Conservation (phyloP, 2,888 invertebrate species). For the Leptarthrus brevirostris region DNA sequence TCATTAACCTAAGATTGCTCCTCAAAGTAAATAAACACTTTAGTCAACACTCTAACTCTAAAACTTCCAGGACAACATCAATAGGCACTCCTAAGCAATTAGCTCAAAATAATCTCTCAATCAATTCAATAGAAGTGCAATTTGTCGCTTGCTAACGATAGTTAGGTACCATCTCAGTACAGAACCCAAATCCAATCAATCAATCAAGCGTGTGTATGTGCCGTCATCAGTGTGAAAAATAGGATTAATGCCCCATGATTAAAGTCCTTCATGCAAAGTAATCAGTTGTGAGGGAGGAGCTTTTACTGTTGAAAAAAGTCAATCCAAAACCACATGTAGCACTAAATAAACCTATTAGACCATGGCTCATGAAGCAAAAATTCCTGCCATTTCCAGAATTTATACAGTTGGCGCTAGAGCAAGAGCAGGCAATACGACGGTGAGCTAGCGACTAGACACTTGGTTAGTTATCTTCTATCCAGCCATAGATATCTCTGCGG, state of each 20-base stretch:
- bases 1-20: too few relatives aligned
- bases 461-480: not conserved
- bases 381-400: not conserved
- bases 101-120: too few relatives aligned
- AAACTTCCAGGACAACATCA: too few relatives aligned
- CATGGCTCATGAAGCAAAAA: not conserved
- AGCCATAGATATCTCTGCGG: not conserved
- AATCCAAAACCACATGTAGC: not conserved
- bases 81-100: too few relatives aligned
- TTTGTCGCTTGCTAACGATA: slow-evolving; percentile 1
- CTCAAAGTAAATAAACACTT: too few relatives aligned
- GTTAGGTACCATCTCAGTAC: not conserved
- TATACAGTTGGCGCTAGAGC: not conserved
- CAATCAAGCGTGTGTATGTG: not conserved
- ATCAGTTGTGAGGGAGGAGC: not conserved
- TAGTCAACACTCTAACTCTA: too few relatives aligned
- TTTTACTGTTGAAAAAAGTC: not conserved
- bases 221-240: too few relatives aligned
- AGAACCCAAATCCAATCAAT: slow-evolving; percentile 1
- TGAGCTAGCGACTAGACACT: not conserved
- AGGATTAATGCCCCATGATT: not conserved
- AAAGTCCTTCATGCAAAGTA: not conserved
- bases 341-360: not conserved
- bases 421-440: not conserved
- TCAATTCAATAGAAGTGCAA: not conserved